phyloP scores from a whole-genome alignment of 2,113 vertebrate species.

The Ailuropoda melanoleuca region DNA sequence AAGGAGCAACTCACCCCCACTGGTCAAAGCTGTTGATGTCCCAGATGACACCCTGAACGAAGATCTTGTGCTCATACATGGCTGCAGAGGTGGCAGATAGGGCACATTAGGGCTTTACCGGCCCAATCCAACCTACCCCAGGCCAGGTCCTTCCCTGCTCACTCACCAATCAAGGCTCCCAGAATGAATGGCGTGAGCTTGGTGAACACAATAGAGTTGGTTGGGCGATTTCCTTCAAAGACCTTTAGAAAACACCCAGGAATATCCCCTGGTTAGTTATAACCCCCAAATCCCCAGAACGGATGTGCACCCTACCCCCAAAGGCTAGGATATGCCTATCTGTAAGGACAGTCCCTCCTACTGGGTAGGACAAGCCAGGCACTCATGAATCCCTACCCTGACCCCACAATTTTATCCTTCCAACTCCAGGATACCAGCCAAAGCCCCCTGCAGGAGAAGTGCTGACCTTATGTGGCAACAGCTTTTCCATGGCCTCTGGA shows the following conservation, averaged over 20 bases:
- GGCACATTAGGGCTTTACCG: not conserved
- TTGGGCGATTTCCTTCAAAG: conserved; percentile 97
- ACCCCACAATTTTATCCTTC: not conserved
- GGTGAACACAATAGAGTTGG: conserved; percentile 95
- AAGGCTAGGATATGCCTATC: not conserved
- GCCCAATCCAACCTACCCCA: not conserved
- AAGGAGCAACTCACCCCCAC: conserved; percentile 93
- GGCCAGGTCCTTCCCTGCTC: not conserved
- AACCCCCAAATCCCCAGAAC: not conserved
- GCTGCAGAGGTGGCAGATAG: conserved; percentile 82
- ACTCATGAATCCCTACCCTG: not conserved
- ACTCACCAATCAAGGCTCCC: conserved; percentile 93
- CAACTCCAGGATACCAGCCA: not conserved
- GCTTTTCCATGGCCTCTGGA: conserved; percentile 88
- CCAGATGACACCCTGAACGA: conserved; percentile 97
- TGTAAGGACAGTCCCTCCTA: not conserved
- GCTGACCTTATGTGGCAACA: conserved; percentile 95
- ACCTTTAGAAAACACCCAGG: conserved; percentile 86
- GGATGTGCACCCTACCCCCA: not conserved
- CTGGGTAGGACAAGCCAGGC: not conserved
- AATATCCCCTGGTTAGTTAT: not conserved
- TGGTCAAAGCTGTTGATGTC: conserved; percentile 99
- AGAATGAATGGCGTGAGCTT: conserved; percentile 94
- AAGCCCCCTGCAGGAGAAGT: not conserved
- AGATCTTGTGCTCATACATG: conserved; percentile 99